Evolutionary conservation across 1,140 invertebrate species (phyloP), one percentile per base, ranked within the genome.

Genomic region (Rhopalosiphum padi): DNA sequence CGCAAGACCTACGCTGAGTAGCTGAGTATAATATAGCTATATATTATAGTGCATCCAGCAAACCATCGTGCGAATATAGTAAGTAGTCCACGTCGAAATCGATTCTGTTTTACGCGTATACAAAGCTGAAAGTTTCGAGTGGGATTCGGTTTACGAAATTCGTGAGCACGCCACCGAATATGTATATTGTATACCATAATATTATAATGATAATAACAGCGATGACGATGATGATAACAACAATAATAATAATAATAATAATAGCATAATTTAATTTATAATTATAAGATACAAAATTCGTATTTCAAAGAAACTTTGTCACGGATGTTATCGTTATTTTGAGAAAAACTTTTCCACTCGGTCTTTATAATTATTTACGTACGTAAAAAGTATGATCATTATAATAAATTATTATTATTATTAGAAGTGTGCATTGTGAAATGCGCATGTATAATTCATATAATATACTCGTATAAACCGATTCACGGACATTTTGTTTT

Each of bases 341-440:
- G 60, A n/a, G n/a, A n/a, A 77, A 77, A 77, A 77, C 60, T 77
- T 77, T 77, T 77, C 30, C 60, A 77, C 60, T 77, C 4, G n/a
- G 60, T 77, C 60, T 77, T 77, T 77, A 77, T 77, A 77, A 77
- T 77, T 77, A 77, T 77, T 77, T 77, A 15, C 30, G 60, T n/a
- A 77, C 60, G n/a, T n/a, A 77, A 77, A 77, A 77, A 77, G 60
- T 77, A 77, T n/a, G 60, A 77, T 77, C 60, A 77, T 77, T 77
- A 77, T 77, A 77, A 77, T 77, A 77, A 77, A n/a, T n/a, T 15
- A 77, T n/a, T 2, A 68, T 68, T 18, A 77, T 77, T 77, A 77
- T 77, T 35, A n/a, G 15, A 77, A 18, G 60, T 35, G 60, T 77
- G 30, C n/a, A 77, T 77, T 77, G 60, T 77, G 60, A n/a, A 77